Percentiles rank a stretch among this genome's conserved stretches.
Conservation (phyloP, 2,113 vertebrate species). For the Nesoenas mayeri region DNA sequence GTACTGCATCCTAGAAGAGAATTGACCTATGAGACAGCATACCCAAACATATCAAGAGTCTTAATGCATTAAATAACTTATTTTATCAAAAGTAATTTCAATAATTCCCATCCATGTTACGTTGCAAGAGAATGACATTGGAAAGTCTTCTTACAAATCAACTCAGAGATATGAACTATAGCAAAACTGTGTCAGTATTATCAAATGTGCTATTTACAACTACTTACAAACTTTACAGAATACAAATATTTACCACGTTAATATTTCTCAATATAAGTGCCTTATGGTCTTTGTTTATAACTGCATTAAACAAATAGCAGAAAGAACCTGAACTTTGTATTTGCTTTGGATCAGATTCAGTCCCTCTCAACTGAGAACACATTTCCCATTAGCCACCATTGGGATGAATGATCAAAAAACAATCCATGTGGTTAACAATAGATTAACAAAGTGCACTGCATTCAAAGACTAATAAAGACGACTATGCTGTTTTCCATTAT, state of each 20-base stretch:
- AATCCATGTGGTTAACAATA: conserved; percentile 40
- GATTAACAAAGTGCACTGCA: conserved; percentile 32
- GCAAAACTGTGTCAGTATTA: not conserved
- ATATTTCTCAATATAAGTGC: not conserved
- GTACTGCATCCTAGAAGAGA: not conserved
- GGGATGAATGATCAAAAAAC: conserved; percentile 15
- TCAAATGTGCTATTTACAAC: not conserved
- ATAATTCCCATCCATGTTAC: not conserved
- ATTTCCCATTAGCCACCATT: not conserved
- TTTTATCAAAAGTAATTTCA: not conserved
- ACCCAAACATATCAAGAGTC: not conserved
- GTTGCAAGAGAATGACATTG: not conserved
- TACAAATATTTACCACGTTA: not conserved
- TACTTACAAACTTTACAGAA: not conserved
- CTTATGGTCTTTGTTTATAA: not conserved
- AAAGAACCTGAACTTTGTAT: conserved; percentile 22
- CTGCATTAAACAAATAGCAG: not conserved
- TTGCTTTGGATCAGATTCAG: not conserved
- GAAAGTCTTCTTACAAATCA: not conserved
- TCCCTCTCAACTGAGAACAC: not conserved
- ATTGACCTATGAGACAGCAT: not conserved
- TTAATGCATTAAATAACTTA: not conserved
- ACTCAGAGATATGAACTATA: not conserved
- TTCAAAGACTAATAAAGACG: conserved; percentile 34
- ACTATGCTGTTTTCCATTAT: conserved; percentile 30